Conservation (phyloP, 1,140 invertebrate genomes). For the Solen grandis region DNA sequence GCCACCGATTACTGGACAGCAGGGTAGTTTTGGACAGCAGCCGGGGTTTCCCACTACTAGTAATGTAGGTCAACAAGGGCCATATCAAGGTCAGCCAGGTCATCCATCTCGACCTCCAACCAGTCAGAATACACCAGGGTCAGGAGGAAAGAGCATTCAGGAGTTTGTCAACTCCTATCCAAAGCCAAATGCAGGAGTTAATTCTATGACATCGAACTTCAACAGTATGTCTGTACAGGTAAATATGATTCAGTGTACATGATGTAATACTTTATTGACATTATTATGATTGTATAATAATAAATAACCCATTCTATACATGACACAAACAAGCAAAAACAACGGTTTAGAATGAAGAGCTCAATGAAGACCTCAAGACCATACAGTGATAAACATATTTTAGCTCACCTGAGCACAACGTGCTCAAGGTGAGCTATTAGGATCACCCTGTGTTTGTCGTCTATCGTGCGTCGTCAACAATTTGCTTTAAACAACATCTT, state of each 20-base stretch:
- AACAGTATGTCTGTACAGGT: slow-evolving; percentile 55
- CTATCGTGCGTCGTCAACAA: too few relatives aligned
- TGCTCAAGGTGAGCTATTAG: too few relatives aligned
- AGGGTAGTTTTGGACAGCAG: slow-evolving; percentile 1
- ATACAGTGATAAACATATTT: too few relatives aligned
- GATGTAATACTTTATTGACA: slow-evolving; percentile 1
- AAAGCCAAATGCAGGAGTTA: slow-evolving; percentile 12
- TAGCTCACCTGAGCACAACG: too few relatives aligned
- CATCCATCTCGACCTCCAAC: neutral
- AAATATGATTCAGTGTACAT: neutral
- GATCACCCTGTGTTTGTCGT: too few relatives aligned
- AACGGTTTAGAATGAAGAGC: too few relatives aligned
- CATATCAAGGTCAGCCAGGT: neutral
- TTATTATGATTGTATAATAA: neutral
- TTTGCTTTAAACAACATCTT: too few relatives aligned
- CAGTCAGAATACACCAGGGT: neutral
- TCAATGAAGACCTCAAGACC: too few relatives aligned
- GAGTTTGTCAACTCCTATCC: slow-evolving; percentile 28
- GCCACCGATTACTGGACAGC: slow-evolving; percentile 7
- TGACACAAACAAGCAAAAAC: slow-evolving; percentile 1
- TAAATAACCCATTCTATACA: neutral
- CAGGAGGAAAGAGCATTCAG: slow-evolving; percentile 14
- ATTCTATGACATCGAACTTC: slow-evolving; percentile 52
- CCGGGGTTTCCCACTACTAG: slow-evolving; percentile 42
- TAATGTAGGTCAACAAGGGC: too few relatives aligned